Evolutionary conservation across 2,888 invertebrate genomes (phyloP).

Genomic region (Eretmocerus hayati): DNA sequence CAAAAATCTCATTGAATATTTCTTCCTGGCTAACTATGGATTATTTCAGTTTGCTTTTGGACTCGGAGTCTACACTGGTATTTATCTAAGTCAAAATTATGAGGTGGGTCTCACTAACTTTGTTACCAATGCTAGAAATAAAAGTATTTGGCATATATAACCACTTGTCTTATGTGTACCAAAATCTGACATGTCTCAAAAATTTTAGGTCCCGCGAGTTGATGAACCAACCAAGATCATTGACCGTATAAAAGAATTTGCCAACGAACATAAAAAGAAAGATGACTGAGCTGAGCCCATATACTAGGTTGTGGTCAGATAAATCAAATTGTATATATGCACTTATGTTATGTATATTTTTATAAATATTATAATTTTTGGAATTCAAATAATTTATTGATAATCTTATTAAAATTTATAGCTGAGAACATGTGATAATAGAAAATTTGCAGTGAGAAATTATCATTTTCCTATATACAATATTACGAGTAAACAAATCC

Average conservation of each 20-base stretch:
- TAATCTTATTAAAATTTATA: conserved; percentile 2
- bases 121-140: too few species aligned
- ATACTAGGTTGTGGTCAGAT: too few species aligned
- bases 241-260: conserved; percentile 62
- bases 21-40: too few species aligned
- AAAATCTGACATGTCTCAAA: not conserved
- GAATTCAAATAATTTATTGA: conserved; percentile 7
- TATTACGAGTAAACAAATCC: conserved; percentile 50
- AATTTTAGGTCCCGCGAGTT: conserved; percentile 72
- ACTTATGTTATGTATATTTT: conserved; percentile 4
- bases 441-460: conserved; percentile 8
- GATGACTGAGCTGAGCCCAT: conserved; percentile 26
- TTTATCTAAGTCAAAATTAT: conserved; percentile 70
- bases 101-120: conserved; percentile 52
- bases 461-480: conserved; percentile 8
- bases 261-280: conserved; percentile 60
- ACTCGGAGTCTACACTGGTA: conserved; percentile 64
- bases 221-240: conserved; percentile 72
- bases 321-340: not conserved
- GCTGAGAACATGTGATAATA: not conserved
- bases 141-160: too few species aligned
- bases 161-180: too few species aligned
- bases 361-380: conserved; percentile 4
- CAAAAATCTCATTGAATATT: too few species aligned
- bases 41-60: conserved; percentile 60